phyloP scores from a whole-genome alignment of 2,113 vertebrate genomes.

The Corythaixoides concolor region DNA sequence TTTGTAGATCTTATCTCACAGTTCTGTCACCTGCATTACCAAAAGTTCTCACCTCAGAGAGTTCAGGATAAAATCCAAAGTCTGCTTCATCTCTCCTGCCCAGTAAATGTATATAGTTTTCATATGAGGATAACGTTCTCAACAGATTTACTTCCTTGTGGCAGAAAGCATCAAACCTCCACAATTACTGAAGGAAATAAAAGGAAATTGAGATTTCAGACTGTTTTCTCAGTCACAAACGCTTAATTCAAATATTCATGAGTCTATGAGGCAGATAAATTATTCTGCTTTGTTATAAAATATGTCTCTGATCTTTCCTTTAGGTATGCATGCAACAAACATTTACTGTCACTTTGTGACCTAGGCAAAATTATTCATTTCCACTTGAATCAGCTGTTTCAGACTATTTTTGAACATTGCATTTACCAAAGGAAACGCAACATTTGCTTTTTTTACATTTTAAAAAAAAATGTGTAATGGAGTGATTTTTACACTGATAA shows the following conservation, averaged over 20 bases:
- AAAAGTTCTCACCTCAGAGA: neutral
- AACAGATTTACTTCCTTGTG: neutral
- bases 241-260: slow-evolving; percentile 58
- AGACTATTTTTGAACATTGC: slow-evolving; percentile 23
- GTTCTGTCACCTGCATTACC: neutral
- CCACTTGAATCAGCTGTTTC: slow-evolving; percentile 49
- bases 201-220: neutral
- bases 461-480: neutral
- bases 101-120: neutral
- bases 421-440: slow-evolving; percentile 50
- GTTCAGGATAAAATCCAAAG: neutral
- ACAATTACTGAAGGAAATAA: neutral
- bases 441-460: neutral
- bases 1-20: neutral
- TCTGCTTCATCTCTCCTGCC: neutral
- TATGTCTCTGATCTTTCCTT: slow-evolving; percentile 19
- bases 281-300: slow-evolving; percentile 36
- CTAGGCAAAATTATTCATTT: slow-evolving; percentile 59
- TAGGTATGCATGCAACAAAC: slow-evolving; percentile 21
- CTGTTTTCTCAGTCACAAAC: neutral
- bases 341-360: slow-evolving; percentile 47
- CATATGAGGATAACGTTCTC: neutral
- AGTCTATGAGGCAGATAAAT: slow-evolving; percentile 46
- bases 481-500: slow-evolving; percentile 43
- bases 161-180: neutral